These are phyloP conservation scores for Drosophila merina DNA, from an alignment of 2,888 invertebrate genomes.

Conservation along the genomic window DNA sequence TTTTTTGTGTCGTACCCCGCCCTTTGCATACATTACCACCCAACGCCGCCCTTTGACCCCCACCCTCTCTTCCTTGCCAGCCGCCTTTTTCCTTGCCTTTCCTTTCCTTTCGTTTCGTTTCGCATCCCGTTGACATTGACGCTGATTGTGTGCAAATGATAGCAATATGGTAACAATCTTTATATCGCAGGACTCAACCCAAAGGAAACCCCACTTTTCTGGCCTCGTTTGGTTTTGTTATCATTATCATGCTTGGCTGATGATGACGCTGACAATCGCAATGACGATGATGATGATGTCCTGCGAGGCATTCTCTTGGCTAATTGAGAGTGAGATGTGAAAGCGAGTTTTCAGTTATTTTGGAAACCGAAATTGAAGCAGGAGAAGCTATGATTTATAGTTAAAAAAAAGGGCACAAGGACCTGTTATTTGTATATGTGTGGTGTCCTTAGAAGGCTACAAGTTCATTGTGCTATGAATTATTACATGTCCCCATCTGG, in stretches of 20 bases:
- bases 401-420: background rate
- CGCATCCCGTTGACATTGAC: slow-evolving; percentile 48
- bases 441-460: slow-evolving; percentile 31
- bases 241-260: slow-evolving; percentile 60
- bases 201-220: slow-evolving; percentile 21
- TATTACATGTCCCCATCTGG: slow-evolving; percentile 56
- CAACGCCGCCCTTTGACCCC: slow-evolving; percentile 19
- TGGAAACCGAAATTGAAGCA: background rate
- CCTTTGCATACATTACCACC: slow-evolving; percentile 39
- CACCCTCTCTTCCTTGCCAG: background rate
- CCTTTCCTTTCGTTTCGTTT: background rate
- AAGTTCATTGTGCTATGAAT: slow-evolving; percentile 71
- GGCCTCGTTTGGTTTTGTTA: slow-evolving; percentile 45
- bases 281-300: slow-evolving; percentile 48
- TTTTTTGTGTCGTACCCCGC: background rate
- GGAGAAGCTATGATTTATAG: background rate
- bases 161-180: slow-evolving; percentile 79
- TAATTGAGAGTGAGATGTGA: slow-evolving; percentile 28
- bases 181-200: slow-evolving; percentile 43
- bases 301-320: slow-evolving; percentile 12
- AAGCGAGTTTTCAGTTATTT: background rate
- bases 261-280: slow-evolving; percentile 45
- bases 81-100: no score
- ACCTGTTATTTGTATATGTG: slow-evolving; percentile 49
- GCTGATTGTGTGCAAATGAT: slow-evolving; percentile 79